Base-by-base conservation (phyloP, 2,797 vertebrate species). In the Eospalax fontanierii region DNA sequence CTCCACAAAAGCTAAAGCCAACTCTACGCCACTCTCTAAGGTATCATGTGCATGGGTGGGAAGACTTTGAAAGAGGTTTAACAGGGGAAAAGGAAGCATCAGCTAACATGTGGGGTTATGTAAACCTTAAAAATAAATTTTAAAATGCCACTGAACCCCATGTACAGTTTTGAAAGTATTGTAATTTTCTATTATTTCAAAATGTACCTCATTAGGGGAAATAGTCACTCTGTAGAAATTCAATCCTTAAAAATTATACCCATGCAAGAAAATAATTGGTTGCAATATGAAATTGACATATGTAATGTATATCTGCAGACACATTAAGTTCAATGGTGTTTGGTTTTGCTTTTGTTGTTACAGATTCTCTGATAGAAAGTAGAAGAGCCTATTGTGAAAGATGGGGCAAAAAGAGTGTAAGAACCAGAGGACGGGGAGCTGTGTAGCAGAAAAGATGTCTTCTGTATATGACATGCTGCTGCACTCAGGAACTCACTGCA, bases 101-200 rank as follows among this genome's bases (percentile, higher is more conserved):
- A 54, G 50, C 50, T 54, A 54, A 14, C 85, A 92, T 95, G 87
- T 96, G 87, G 87, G 40, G 74, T 79, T 92, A 81, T 1, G 93
- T 87, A 92, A 87, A 96, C 43, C 74, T 92, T 74, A 71, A 90
- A 87, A 92, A 85, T 54, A 90, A 94, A 93, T 89, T 54, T 9
- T 2, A 65, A 59, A 73, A 82, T 79, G 68, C 73, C 93, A 71
- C 94, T 84, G 76, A 71, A 92, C 7, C 2, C 59, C 66, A 90
- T 74, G 35, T 82, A 50, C 84, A 92, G 66, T 87, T 96, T 38
- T 87, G 75, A 87, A 96, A 75, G 43, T 83, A 46, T 83, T 89
- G 92, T 40, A 46, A 94, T 81, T 94, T 91, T 46, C 89, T 73
- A 38, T 96, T 95, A 90, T 91, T 92, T 90, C 70, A 91, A 96